Percentiles rank a stretch among this genome's conserved stretches.
Conservation (phyloP, 2,888 invertebrate species). For the Polylopha cassiicola region DNA sequence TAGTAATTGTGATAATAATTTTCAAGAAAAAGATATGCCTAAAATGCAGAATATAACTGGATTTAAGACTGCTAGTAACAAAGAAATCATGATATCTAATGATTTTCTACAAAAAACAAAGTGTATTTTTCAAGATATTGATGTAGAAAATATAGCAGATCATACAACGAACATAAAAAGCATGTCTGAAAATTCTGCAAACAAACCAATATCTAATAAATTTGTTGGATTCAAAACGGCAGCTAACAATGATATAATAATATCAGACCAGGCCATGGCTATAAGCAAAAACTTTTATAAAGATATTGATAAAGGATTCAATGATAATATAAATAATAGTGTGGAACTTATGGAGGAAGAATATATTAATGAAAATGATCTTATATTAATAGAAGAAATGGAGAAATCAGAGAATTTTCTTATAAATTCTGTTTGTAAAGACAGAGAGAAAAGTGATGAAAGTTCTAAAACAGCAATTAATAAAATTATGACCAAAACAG, state of each 20-base stretch:
- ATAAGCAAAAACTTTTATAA: slow-evolving; percentile 25
- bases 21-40: neutral
- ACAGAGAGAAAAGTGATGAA: too few species aligned
- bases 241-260: slow-evolving; percentile 37
- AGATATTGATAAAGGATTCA: slow-evolving; percentile 1
- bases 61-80: neutral
- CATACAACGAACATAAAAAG: neutral
- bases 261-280: slow-evolving; percentile 29
- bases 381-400: slow-evolving; percentile 4
- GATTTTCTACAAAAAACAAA: slow-evolving; percentile 3
- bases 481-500: too few species aligned
- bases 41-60: too few species aligned
- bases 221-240: slow-evolving; percentile 41
- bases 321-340: slow-evolving; percentile 2
- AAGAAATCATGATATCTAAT: too few species aligned
- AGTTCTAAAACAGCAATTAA: too few species aligned
- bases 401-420: too few species aligned
- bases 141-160: neutral
- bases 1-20: neutral
- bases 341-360: neutral
- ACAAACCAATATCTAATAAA: slow-evolving; percentile 4
- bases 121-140: neutral
- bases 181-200: neutral
- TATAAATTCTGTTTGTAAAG: too few species aligned
- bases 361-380: neutral